These are phyloP conservation scores for Chirona hameri DNA, from an alignment of 2,888 invertebrate genomes.

Conservation along the genomic window DNA sequence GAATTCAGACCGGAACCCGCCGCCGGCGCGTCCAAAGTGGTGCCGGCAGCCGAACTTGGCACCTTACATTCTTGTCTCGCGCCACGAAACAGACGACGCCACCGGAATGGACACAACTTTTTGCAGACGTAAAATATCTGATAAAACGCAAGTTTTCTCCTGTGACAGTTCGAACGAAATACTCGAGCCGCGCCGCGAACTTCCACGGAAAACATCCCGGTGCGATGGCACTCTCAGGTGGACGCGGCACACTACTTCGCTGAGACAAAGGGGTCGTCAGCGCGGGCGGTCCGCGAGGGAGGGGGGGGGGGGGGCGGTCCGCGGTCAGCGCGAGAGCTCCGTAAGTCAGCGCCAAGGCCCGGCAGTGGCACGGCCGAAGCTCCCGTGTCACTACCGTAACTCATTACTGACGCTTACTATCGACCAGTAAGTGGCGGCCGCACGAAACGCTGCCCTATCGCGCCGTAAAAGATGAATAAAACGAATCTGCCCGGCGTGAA, in stretches of 20 bases:
- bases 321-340: not conserved
- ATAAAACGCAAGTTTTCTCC: not conserved
- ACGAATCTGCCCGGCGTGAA: not conserved
- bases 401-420: slow-evolving; percentile 7
- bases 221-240: not conserved
- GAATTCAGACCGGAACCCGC: not conserved
- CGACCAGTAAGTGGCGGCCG: slow-evolving; percentile 1
- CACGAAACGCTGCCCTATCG: not conserved
- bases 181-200: not conserved
- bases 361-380: not conserved
- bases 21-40: not conserved
- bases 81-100: not conserved
- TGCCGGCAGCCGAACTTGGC: not conserved
- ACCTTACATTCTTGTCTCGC: not conserved
- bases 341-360: slow-evolving; percentile 1
- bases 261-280: not conserved
- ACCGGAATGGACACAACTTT: slow-evolving; percentile 3
- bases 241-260: too few species aligned
- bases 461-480: slow-evolving; percentile 24
- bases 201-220: not conserved
- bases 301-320: not conserved
- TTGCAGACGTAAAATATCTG: slow-evolving; percentile 11
- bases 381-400: not conserved
- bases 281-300: too few species aligned
- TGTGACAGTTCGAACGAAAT: not conserved